phyloP scores from a whole-genome alignment of 2,888 invertebrate species.

The Noctua janthe region DNA sequence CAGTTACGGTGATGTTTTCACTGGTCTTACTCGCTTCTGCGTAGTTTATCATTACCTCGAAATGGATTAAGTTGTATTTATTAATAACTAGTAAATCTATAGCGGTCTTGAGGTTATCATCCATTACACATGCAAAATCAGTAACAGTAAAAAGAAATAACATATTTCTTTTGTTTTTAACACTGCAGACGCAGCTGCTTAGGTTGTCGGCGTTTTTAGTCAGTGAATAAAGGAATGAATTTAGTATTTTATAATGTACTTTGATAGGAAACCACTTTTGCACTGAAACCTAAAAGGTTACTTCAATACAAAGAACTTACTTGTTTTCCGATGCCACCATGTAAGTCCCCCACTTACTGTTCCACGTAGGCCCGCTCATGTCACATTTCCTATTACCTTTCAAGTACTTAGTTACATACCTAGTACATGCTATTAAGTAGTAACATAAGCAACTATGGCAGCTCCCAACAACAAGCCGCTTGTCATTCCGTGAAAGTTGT shows the following conservation, averaged over 20 bases:
- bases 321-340: not conserved
- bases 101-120: not conserved
- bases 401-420: not conserved
- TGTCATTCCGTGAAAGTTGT: conserved; percentile 58
- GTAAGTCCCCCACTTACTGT: not conserved
- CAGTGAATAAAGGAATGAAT: not conserved
- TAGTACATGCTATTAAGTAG: conserved; percentile 16
- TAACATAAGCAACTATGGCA: conserved; percentile 10
- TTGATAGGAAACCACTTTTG: not conserved
- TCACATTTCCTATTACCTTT: conserved; percentile 29
- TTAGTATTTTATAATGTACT: not conserved
- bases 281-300: not conserved
- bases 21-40: conserved; percentile 4
- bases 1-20: conserved; percentile 41
- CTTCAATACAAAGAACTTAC: not conserved
- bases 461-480: conserved; percentile 28
- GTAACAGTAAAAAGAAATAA: no score
- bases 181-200: not conserved
- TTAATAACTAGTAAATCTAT: not conserved
- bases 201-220: no score
- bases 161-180: not conserved
- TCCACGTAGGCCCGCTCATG: not conserved
- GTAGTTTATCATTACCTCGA: conserved; percentile 30
- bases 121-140: not conserved
- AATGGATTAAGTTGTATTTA: conserved; percentile 12